Percentiles rank a stretch among this genome's conserved stretches.
These are phyloP conservation scores for Nylanderia fulva DNA, from an alignment of 1,140 invertebrate genomes.

Conservation along the genomic window DNA sequence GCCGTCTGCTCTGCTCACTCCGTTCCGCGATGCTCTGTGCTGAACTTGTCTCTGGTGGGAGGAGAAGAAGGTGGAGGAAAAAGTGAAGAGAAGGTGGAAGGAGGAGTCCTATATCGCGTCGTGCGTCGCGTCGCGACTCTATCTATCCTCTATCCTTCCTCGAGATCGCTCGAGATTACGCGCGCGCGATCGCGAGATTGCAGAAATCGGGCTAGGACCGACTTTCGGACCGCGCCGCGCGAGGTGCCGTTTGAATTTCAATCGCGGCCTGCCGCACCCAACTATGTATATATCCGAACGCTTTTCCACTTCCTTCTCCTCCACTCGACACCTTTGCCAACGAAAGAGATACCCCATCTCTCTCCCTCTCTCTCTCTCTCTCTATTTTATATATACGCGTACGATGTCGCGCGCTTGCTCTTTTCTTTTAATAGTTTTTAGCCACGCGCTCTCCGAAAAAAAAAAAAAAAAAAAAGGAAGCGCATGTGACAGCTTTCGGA, in stretches of 20 bases:
- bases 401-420: slow-evolving; percentile 45
- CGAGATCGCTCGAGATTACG: slow-evolving; percentile 22
- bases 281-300: slow-evolving; percentile 19
- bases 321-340: slow-evolving; percentile 55
- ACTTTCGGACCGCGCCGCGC: neutral
- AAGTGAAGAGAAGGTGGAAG: too few relatives aligned
- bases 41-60: slow-evolving; percentile 7
- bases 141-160: slow-evolving; percentile 32
- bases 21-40: too few relatives aligned
- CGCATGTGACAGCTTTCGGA: neutral
- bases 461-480: too few relatives aligned
- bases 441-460: slow-evolving; percentile 54
- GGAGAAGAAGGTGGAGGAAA: neutral
- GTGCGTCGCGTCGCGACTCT: neutral
- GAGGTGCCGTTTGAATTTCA: neutral
- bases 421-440: slow-evolving; percentile 66
- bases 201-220: neutral
- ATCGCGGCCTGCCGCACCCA: slow-evolving; percentile 14
- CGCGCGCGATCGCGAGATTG: too few relatives aligned
- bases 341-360: slow-evolving; percentile 71
- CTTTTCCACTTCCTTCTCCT: slow-evolving; percentile 4
- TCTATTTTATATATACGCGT: too few relatives aligned
- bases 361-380: too few relatives aligned
- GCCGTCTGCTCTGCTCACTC: too few relatives aligned
- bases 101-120: neutral